Conservation (phyloP, 2,888 invertebrate genomes). For the Lissonota sp. region DNA sequence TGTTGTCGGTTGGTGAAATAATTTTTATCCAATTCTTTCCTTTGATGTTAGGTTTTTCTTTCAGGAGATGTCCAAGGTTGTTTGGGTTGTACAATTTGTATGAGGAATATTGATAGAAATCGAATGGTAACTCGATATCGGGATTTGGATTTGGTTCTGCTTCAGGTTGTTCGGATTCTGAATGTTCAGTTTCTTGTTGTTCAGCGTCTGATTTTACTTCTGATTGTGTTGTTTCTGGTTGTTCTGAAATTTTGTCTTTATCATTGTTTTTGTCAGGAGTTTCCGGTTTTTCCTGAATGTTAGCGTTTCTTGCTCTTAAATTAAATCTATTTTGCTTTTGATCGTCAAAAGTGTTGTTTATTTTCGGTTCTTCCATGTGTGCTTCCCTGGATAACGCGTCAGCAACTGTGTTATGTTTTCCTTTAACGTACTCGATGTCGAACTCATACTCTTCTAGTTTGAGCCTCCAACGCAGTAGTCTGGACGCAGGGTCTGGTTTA, state of each 20-base stretch:
- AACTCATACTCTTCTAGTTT: constrained; percentile 72
- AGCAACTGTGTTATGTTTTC: constrained; percentile 72
- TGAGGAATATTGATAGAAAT: constrained; percentile 39
- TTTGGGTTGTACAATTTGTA: constrained; percentile 41
- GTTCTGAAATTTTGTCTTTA: not conserved
- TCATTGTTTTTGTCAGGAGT: not conserved
- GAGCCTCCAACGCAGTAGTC: constrained; percentile 65
- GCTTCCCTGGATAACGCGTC: constrained; percentile 74
- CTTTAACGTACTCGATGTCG: constrained; percentile 72
- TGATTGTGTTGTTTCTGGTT: constrained; percentile 24
- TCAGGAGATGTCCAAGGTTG: constrained; percentile 33
- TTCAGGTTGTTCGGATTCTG: constrained; percentile 14
- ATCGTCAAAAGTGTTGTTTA: constrained; percentile 74
- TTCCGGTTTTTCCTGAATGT: not conserved
- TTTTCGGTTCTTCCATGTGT: constrained; percentile 72
- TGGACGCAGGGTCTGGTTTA: constrained; percentile 34
- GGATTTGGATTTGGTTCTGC: not conserved
- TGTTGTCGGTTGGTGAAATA: constrained; percentile 32
- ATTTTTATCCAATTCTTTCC: constrained; percentile 45
- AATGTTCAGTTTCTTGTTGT: constrained; percentile 11
- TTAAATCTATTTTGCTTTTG: not conserved
- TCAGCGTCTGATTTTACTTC: constrained; percentile 17
- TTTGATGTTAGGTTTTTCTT: constrained; percentile 34
- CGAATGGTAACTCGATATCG: constrained; percentile 11
- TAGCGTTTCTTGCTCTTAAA: not conserved